phyloP scores from a whole-genome alignment of 2,888 invertebrate genomes.

The Scaeva pyrastri region DNA sequence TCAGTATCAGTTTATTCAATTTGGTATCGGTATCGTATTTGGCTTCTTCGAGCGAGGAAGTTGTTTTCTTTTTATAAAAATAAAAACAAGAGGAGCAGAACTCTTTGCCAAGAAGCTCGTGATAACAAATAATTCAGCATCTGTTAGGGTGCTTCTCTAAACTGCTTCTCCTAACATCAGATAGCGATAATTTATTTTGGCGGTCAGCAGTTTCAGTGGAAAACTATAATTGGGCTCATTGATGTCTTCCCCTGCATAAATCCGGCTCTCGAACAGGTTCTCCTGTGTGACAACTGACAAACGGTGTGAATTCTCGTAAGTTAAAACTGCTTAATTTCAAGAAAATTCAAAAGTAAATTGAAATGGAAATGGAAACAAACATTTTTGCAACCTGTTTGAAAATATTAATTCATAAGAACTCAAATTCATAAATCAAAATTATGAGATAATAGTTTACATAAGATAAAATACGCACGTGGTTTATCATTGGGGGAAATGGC shows the following conservation, averaged over 20 bases:
- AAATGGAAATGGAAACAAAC: not conserved
- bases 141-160: conserved; percentile 5
- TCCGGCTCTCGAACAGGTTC: not conserved
- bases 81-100: conserved; percentile 1
- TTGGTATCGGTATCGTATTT: too few relatives aligned
- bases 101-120: not conserved
- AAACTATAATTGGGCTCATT: not conserved
- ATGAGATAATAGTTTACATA: conserved; percentile 42
- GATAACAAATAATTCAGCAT: conserved; percentile 4
- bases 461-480: conserved; percentile 55
- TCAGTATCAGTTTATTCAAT: too few relatives aligned
- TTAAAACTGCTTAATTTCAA: conserved; percentile 7
- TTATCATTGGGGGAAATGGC: conserved; percentile 2
- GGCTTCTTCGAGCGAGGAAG: conserved; percentile 42
- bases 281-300: not conserved
- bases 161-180: not conserved
- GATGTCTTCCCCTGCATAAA: not conserved
- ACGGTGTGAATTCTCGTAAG: conserved; percentile 35
- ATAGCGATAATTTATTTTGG: conserved; percentile 51
- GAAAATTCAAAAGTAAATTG: not conserved
- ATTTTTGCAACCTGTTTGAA: not conserved
- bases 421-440: not conserved
- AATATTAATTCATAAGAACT: conserved; percentile 24
- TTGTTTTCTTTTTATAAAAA: conserved; percentile 5
- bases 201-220: conserved; percentile 1